phyloP scores from a whole-genome alignment of 2,113 vertebrate species.

The Furnarius figulus region DNA sequence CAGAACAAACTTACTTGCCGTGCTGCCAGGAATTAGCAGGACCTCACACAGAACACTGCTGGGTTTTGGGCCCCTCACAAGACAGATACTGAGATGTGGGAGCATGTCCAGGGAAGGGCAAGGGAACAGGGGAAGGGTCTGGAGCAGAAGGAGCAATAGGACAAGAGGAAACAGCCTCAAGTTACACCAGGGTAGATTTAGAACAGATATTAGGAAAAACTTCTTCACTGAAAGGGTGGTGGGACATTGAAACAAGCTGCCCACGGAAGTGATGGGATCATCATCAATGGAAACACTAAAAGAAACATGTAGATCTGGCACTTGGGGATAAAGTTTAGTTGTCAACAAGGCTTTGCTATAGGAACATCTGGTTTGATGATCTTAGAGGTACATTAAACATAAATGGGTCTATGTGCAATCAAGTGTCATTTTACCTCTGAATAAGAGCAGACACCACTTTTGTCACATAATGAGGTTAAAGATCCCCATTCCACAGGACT shows the following conservation, averaged over 20 bases:
- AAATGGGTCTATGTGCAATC: background rate
- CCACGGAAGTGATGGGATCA: background rate
- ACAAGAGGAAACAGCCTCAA: background rate
- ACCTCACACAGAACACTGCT: background rate
- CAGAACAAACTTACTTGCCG: background rate
- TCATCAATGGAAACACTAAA: background rate
- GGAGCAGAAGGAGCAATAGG: background rate
- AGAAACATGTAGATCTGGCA: background rate
- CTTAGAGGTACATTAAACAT: background rate
- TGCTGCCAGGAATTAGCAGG: rapidly evolving
- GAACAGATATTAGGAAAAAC: background rate
- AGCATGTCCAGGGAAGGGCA: background rate
- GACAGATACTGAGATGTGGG: background rate
- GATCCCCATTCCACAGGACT: background rate
- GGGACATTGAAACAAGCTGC: background rate
- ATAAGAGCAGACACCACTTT: background rate
- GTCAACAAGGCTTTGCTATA: background rate
- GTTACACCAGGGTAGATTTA: background rate
- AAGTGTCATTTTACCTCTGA: background rate
- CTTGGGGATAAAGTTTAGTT: background rate
- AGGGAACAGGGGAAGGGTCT: background rate
- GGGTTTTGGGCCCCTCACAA: background rate
- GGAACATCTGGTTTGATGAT: background rate
- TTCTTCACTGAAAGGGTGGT: background rate
- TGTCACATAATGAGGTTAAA: background rate